Conservation (phyloP, 2,797 vertebrate genomes). For the Labroides dimidiatus region DNA sequence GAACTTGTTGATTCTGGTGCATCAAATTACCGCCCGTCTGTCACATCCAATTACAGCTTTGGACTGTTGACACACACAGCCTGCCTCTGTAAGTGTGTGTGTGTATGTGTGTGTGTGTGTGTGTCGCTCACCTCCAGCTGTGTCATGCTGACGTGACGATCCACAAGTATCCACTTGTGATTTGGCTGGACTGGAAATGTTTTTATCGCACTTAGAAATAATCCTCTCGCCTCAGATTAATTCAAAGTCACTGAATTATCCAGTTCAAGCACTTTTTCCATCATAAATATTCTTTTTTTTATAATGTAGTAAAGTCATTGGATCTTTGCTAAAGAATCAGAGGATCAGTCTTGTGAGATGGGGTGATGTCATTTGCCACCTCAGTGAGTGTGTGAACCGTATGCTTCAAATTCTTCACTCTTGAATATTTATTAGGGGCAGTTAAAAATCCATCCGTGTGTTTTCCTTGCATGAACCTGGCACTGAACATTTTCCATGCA, state of each 20-base stretch:
- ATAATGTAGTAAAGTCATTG: not conserved
- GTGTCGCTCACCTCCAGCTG: slow-evolving; percentile 78
- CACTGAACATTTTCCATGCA: slow-evolving; percentile 17
- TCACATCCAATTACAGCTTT: slow-evolving; percentile 84
- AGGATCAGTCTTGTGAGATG: not conserved
- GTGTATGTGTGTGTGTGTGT: slow-evolving; percentile 61
- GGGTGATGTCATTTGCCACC: not conserved
- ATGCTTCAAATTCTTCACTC: not conserved
- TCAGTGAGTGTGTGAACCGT: not conserved
- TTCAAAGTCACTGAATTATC: slow-evolving; percentile 20
- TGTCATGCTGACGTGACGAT: slow-evolving; percentile 66
- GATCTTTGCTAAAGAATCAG: not conserved
- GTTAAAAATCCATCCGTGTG: slow-evolving; percentile 30
- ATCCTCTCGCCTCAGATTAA: slow-evolving; percentile 43
- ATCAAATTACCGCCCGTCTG: slow-evolving; percentile 85
- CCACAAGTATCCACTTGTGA: slow-evolving; percentile 75
- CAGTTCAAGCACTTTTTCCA: not conserved
- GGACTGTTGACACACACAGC: slow-evolving; percentile 81
- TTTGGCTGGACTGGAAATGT: slow-evolving; percentile 44
- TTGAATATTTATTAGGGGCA: slow-evolving; percentile 27
- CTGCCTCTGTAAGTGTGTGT: slow-evolving; percentile 76
- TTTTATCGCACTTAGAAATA: slow-evolving; percentile 41
- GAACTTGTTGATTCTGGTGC: slow-evolving; percentile 83
- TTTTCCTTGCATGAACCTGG: slow-evolving; percentile 17
- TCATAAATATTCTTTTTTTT: not conserved